Evolutionary conservation across 2,888 invertebrate genomes (phyloP).

Genomic region (Conomelus anceps): DNA sequence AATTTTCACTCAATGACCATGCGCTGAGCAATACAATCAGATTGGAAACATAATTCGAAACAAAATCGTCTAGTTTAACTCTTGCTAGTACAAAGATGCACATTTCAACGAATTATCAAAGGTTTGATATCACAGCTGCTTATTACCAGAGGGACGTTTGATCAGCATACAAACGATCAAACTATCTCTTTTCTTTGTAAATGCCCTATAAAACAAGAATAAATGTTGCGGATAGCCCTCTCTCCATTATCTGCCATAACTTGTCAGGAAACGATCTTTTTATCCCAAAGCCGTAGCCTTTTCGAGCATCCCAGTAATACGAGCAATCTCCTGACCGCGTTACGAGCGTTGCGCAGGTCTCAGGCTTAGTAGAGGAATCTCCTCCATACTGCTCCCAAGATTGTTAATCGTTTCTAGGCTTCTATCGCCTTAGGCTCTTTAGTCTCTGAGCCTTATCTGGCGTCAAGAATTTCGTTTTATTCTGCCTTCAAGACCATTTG

Average conservation of each 20-base stretch:
- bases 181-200: neutral
- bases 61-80: too few relatives aligned
- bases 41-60: too few relatives aligned
- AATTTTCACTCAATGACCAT: too few relatives aligned
- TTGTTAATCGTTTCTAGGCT: neutral
- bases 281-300: neutral
- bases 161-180: neutral
- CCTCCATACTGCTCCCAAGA: too few relatives aligned
- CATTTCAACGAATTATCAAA: too few relatives aligned
- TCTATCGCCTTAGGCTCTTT: neutral
- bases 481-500: neutral
- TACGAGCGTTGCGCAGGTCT: neutral
- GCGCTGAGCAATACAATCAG: too few relatives aligned
- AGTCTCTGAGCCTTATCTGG: neutral
- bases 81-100: too few relatives aligned
- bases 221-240: neutral
- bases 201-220: neutral
- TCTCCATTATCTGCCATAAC: neutral
- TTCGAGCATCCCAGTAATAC: neutral
- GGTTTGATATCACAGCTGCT: neutral
- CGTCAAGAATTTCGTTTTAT: neutral
- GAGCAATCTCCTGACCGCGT: too few relatives aligned
- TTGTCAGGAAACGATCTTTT: neutral
- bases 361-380: neutral
- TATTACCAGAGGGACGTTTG: neutral